Evolutionary conservation across 2,888 invertebrate species (phyloP), one percentile per base, ranked within the genome.

Genomic region (Tetheella fluctuosa): DNA sequence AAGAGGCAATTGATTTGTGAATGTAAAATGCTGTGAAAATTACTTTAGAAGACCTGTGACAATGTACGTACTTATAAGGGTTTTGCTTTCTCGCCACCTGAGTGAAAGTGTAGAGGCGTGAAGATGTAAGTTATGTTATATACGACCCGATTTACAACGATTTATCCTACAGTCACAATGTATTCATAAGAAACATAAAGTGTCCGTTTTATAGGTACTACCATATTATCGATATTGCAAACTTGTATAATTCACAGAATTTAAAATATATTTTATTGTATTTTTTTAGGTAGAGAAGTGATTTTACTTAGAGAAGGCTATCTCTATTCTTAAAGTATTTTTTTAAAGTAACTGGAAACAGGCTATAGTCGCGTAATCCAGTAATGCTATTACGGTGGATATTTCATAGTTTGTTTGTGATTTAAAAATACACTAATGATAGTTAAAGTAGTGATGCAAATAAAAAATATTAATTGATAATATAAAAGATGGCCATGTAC

Each of bases 41-140:
- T 62, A 54, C 63, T 60, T 56, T 57, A 65, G 62, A 57, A 53
- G 42, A 17, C 23, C 54, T 48, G n/a, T 61, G 25, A 55, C 56
- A 4, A 25, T n/a, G n/a, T 59, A 61, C 59, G 61, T 64, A 60
- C 67, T 68, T 70, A 69, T 67, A 74, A 69, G 68, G 71, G 70
- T 55, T 71, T 67, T 62, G 64, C 70, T 75, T 74, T 76, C 78
- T 59, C 72, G 69, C 52, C 52, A 70, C 73, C 60, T 57, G 58
- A 73, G 80, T 70, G 80, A 84, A 83, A 84, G 78, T 70, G 61
- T 52, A 34, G 58, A 67, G 59, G 42, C 52, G 63, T 60, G 70
- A 76, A 71, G 75, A 81, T 75, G 74, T 60, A 65, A 71, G 73
- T 67, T 74, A 79, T 8, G 15, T 55, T 55, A 34, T 30, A 81